Evolutionary conservation across 2,888 invertebrate species (phyloP), one percentile per base, ranked within the genome.

Genomic region (Temnothorax unifasciatus): DNA sequence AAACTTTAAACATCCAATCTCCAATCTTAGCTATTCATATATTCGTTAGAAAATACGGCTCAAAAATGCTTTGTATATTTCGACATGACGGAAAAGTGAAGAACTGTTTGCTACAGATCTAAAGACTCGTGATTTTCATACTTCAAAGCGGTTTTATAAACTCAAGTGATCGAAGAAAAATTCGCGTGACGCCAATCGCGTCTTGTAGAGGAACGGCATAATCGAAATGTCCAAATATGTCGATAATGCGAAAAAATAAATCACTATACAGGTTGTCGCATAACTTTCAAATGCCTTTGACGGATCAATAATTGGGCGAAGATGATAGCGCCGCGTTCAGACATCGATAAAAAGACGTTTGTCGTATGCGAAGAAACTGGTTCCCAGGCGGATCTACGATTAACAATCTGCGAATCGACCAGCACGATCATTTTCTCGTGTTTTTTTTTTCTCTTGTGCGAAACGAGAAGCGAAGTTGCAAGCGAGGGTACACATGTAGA

Each of bases 231-330:
- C 13, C 54, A 41, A 69, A 18, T 41, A 76, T 47, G 18, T 29
- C 61, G 52, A 63, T 54, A 50, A 50, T 9, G 52, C 18, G 25
- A 21, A 64, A 73, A 50, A 66, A 66, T 74, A 69, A 85, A 77
- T 86, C 61, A 25, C 29, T 34, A 44, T 34, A 44, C 44, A 15
- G 29, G 61, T 50, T 68, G 41, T 63, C 50, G 83, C 41, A 41
- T 41, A 54, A 77, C 44, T 76, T 54, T 64, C 15, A 34, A 44
- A 59, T 63, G 44, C 64, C 57, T 85, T 77, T 76, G 88, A 86
- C 57, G 86, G 85, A 63, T 85, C 87, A 87, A 91, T 87, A 88
- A 90, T 89, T 89, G 85, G 83, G 34, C 54, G 66, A 61, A 44
- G 79, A 64, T 59, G 68, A 79, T 82, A 77, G 77, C 76, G 44